Percentiles rank a stretch among this genome's conserved stretches.
phyloP scores from a whole-genome alignment of 1,140 invertebrate genomes.

The Orius laevigatus region DNA sequence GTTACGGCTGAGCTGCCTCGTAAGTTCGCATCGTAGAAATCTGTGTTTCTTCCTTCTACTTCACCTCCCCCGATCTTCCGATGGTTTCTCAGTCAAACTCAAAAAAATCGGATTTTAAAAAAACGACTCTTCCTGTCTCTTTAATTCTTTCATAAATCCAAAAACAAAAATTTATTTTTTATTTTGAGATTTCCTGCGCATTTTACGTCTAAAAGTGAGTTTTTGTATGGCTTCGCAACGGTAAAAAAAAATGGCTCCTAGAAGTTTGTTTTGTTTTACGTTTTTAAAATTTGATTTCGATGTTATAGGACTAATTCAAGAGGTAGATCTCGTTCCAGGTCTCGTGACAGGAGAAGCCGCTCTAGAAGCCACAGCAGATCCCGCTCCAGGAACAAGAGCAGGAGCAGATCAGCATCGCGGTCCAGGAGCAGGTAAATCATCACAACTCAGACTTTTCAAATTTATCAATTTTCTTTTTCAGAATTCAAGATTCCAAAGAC shows the following conservation, averaged over 20 bases:
- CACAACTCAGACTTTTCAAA: background rate
- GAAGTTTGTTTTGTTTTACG: background rate
- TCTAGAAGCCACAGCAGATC: slow-evolving; percentile 18
- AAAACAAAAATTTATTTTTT: no score
- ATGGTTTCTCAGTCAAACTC: no score
- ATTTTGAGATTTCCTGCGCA: no score
- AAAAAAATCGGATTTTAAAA: no score
- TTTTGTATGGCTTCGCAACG: no score
- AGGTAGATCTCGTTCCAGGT: slow-evolving; percentile 19
- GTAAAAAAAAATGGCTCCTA: no score
- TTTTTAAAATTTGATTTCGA: no score
- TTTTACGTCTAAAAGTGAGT: no score
- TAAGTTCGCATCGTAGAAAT: no score
- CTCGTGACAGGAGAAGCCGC: slow-evolving; percentile 17
- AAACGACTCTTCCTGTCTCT: background rate
- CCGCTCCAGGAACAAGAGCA: slow-evolving; percentile 14
- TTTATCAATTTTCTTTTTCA: slow-evolving; percentile 5
- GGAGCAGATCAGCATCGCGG: slow-evolving; percentile 15
- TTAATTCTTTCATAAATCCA: background rate
- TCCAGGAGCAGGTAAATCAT: slow-evolving; percentile 18
- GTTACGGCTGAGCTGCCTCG: no score
- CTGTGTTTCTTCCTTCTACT: no score
- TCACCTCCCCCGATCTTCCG: no score
- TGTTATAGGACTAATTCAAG: slow-evolving; percentile 15
- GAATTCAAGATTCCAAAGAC: slow-evolving; percentile 4